Base-by-base conservation (phyloP, 1,140 invertebrate genomes). In the Leptestheria dahalacensis region DNA sequence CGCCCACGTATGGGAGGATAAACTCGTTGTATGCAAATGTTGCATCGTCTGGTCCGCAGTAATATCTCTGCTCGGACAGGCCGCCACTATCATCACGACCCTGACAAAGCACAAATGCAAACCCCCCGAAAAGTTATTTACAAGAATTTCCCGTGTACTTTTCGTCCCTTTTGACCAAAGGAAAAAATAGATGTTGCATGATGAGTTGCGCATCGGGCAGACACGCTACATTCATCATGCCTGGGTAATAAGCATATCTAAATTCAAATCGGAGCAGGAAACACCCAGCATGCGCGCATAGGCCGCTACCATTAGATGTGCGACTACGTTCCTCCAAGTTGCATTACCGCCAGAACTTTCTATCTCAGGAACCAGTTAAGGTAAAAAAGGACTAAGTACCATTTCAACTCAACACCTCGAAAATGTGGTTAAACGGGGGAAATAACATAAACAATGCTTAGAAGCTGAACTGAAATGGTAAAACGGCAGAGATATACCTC, bases 1-100 rank as follows among this genome's bases (percentile, higher is more conserved):
- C 64, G 18, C 66, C 65, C 48, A 66, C 60, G 54, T 73, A 74
- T 4, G 71, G 68, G 18, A 74, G 68, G 47, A 71, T 66, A 18
- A 71, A 71, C 57, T 66, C 65, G 26, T 71, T 64, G 18, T 49
- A 62, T 26, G 53, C 59, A 41, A 67, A 66, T 61, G 68, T 26
- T 15, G 28, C 52, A 61, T 61, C 61, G 20, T 46, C 61, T 47
- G 61, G 61, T 28, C 61, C 61, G 26, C 61, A 62, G 25, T 62
- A 62, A 18, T 47, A 62, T 41, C 54, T 54, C 47, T 62, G 61
- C 6, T 60, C 58, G 28, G 48, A 68, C 57, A 51, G 60, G 21
- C 57, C 64, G 57, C 57, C 48, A 62, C 58, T 63, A 51, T 63
- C 28, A 1, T 29, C 66, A 59, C 6, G 61, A 1, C 21, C 53